Evolutionary conservation across 2,113 vertebrate species (phyloP).

Genomic region (Mormyrus iriodes): DNA sequence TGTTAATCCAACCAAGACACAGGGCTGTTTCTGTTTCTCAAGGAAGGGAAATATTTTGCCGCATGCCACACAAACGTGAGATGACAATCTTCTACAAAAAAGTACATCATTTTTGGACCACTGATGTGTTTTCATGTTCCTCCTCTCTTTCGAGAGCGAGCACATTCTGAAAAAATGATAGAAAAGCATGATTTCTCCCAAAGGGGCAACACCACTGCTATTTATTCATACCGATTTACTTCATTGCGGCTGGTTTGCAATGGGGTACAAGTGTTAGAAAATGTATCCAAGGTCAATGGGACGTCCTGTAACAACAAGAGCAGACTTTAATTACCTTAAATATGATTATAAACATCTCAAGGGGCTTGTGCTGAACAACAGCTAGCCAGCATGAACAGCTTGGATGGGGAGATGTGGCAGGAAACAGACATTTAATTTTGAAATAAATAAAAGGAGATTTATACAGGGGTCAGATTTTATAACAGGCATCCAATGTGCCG

Average conservation of each 20-base stretch:
- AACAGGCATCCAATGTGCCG: conserved; percentile 8
- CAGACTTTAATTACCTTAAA: conserved; percentile 17
- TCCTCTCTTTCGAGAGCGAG: conserved; percentile 1
- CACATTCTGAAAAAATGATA: conserved; percentile 5
- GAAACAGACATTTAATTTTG: conserved; percentile 10
- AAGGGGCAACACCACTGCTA: background rate
- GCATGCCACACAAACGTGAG: background rate
- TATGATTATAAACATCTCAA: conserved; percentile 21
- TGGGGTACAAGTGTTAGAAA: background rate
- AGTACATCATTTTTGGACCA: background rate
- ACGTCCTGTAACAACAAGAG: background rate
- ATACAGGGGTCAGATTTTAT: conserved; percentile 17
- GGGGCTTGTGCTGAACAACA: background rate
- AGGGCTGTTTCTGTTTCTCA: background rate
- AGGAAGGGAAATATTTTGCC: conserved; percentile 6
- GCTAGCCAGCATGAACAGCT: conserved; percentile 1
- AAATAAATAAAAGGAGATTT: conserved; percentile 21
- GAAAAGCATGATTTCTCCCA: background rate
- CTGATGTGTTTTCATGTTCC: background rate
- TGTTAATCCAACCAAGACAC: background rate
- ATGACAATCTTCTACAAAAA: background rate
- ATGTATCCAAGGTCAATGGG: background rate
- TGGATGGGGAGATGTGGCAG: background rate
- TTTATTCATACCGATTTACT: background rate
- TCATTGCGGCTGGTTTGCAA: background rate